A percentile compares a stretch with the other conserved stretches of the same genome.
phyloP scores from a whole-genome alignment of 2,888 invertebrate genomes.

The Diarsia dahlii region DNA sequence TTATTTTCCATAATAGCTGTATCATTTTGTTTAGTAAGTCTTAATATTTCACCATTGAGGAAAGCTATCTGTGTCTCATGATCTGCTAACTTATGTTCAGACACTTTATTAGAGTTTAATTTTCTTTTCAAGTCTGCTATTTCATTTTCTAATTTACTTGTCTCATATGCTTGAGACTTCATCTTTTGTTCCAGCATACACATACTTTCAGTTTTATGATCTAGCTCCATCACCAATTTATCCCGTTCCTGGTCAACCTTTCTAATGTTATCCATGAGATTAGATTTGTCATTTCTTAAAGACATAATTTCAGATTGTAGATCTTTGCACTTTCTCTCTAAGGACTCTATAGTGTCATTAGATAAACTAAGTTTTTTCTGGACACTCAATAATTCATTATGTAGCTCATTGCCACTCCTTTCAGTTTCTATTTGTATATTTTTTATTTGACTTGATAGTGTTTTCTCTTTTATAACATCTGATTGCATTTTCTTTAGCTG shows the following conservation, averaged over 20 bases:
- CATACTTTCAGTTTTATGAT: constrained; percentile 93
- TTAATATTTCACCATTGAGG: constrained; percentile 91
- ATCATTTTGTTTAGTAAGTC: constrained; percentile 90
- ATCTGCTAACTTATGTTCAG: constrained; percentile 88
- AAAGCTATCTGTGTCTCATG: constrained; percentile 90
- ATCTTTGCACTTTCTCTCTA: constrained; percentile 91
- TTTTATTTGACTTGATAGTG: constrained; percentile 90
- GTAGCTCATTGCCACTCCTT: constrained; percentile 92
- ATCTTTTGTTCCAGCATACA: constrained; percentile 92
- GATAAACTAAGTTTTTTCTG: constrained; percentile 92
- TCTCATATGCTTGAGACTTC: constrained; percentile 90
- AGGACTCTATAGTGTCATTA: constrained; percentile 89
- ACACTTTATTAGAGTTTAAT: constrained; percentile 82
- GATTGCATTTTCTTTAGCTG: constrained; percentile 87
- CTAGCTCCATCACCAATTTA: constrained; percentile 92
- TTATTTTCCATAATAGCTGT: constrained; percentile 92
- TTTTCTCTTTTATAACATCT: constrained; percentile 88
- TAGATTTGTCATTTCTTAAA: constrained; percentile 92
- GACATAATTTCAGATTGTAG: constrained; percentile 91
- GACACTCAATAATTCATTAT: constrained; percentile 92
- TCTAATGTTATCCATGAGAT: constrained; percentile 91
- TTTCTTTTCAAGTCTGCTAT: constrained; percentile 90
- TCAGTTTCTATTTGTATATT: constrained; percentile 95
- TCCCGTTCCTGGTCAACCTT: constrained; percentile 94
- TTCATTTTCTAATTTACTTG: constrained; percentile 89